A percentile compares a stretch with the other conserved stretches of the same genome.
Evolutionary conservation across 2,888 invertebrate genomes (phyloP).

Genomic region (Eulithis prunata): DNA sequence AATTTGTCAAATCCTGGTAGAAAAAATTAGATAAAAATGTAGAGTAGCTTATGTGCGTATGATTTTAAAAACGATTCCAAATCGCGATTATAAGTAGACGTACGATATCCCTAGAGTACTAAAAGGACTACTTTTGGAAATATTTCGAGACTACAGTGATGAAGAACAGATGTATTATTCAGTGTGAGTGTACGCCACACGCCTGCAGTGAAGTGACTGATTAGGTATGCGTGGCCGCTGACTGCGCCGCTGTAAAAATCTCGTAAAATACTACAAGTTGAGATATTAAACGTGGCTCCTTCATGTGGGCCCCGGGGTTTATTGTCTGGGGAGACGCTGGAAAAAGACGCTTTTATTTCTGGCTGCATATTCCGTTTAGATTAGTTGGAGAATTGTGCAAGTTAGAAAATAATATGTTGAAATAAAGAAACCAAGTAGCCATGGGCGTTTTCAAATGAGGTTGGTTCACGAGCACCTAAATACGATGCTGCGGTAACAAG

Average conservation of each 20-base stretch:
- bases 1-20: too few species aligned
- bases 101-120: too few species aligned
- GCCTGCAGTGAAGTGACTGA: constrained; percentile 41
- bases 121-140: neutral
- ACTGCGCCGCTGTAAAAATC: constrained; percentile 53
- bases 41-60: too few species aligned
- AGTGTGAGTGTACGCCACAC: constrained; percentile 27
- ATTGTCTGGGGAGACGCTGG: constrained; percentile 19
- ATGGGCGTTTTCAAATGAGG: too few species aligned
- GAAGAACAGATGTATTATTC: neutral
- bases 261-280: constrained; percentile 63
- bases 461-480: too few species aligned
- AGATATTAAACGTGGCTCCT: constrained; percentile 53
- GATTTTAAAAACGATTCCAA: too few species aligned
- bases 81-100: too few species aligned
- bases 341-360: constrained; percentile 25
- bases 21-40: too few species aligned
- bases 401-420: neutral
- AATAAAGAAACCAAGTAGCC: neutral
- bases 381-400: constrained; percentile 14
- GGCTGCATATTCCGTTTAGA: constrained; percentile 22
- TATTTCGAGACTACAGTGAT: neutral
- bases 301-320: constrained; percentile 21
- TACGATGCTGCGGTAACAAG: too few species aligned
- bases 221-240: constrained; percentile 56